Evolutionary conservation across 2,113 vertebrate genomes (phyloP).

Genomic region (Ophiodon elongatus): DNA sequence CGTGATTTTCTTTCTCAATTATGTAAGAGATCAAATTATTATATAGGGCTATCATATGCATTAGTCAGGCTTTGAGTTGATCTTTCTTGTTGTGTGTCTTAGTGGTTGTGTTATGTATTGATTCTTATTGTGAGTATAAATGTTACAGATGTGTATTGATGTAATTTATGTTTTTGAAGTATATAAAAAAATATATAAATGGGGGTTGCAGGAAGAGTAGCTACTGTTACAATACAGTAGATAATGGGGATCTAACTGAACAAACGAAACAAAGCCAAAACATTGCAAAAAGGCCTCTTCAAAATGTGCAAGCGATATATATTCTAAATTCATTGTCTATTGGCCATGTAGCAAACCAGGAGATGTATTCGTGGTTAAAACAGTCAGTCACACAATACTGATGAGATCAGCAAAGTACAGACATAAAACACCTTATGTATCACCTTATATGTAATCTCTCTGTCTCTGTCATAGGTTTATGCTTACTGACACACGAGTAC

Average conservation of each 20-base stretch:
- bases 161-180: too few relatives aligned
- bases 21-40: too few relatives aligned
- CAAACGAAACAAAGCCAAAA: neutral
- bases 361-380: neutral
- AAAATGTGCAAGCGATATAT: conserved; percentile 23
- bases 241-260: neutral
- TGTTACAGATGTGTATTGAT: too few relatives aligned
- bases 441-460: conserved; percentile 26
- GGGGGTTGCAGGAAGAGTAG: neutral
- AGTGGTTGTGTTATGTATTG: too few relatives aligned
- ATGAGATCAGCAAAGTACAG: conserved; percentile 8
- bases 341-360: conserved; percentile 4
- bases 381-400: conserved; percentile 12
- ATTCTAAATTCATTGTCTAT: conserved; percentile 18
- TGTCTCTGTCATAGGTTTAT: conserved; percentile 23
- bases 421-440: neutral
- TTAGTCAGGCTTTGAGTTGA: too few relatives aligned
- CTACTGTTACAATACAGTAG: neutral
- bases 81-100: too few relatives aligned
- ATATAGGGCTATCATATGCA: too few relatives aligned
- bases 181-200: too few relatives aligned
- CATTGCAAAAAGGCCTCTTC: conserved; percentile 6
- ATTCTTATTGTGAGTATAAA: too few relatives aligned
- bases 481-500: conserved; percentile 27
- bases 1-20: too few relatives aligned